Base-by-base conservation (phyloP, 1,140 invertebrate species). In the Eurosta solidaginis region DNA sequence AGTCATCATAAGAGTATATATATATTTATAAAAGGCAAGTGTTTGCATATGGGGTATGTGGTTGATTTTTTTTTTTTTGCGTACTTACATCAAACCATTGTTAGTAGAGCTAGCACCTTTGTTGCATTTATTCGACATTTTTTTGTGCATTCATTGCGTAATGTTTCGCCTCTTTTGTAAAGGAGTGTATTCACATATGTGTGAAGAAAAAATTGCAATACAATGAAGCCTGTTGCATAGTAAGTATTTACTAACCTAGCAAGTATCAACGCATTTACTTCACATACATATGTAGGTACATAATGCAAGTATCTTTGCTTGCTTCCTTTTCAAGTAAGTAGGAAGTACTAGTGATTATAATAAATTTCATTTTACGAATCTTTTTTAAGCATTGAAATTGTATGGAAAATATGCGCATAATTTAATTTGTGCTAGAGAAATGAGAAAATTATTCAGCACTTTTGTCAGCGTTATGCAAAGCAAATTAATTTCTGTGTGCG, bases 401-500 rank as follows among this genome's bases (percentile, higher is more conserved):
- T 68, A 33, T 68, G 59, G 59, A 68, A 68, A 68, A 68, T 68
- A 68, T 68, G 59, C 59, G 33, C 59, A 68, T 68, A 68, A 68
- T 68, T 68, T 40, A 4, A 68, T 25, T 52, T 52, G n/a, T 52
- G 25, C 40, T 17, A 17, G 3, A 1, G 5, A 6, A 63, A n/a
- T 2, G 22, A 54, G 14, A 29, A 1, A 54, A 29, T 12, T 54
- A 14, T 27, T 2, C 22, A 12, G 14, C 3, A 6, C 10, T 7
- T 29, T 1, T 29, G 50, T 12, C 27, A 9, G 10, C 27, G 7
- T 1, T 54, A 54, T 54, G 50, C 50, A 27, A 1, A 25, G 5
- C 12, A 47, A 47, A 47, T 47, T 47, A 47, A 47, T 47, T 47
- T 12, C 12, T 47, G 45, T 9, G 12, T 47, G 45, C n/a, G n/a